Evolutionary conservation across 1,140 invertebrate species (phyloP), one percentile per base, ranked within the genome.

Genomic region (Vanessa atalanta): DNA sequence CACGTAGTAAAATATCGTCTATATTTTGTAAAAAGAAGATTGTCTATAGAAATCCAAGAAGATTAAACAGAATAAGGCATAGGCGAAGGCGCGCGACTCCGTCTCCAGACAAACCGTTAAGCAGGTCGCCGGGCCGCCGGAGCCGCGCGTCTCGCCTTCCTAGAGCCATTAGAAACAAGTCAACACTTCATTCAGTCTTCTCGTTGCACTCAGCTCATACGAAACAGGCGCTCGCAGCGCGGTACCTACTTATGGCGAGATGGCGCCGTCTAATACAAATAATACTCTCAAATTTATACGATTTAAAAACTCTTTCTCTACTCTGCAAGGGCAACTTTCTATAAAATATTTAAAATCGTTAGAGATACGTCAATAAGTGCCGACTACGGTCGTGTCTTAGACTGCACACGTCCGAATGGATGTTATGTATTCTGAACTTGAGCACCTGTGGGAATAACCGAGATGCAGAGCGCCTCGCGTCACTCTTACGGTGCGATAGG

Each of bases 161-260:
- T 20, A 0, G 0, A 20, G 37, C 31, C 55, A 23, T 47, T 26
- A 37, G 50, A 15, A 74, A 79, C 68, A 82, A 82, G 81, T 83
- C 77, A 80, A 88, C 81, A 83, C 79, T 82, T 85, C 88, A 87
- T 86, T 90, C 88, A 89, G 88, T 90, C 88, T 90, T 90, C 86
- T 90, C 86, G 86, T 90, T 88, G 75, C 87, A 85, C 86, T 80
- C 88, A 84, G 88, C 88, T 85, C 84, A 82, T 83, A 50, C 68
- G 66, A 61, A 64, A 74, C 60, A 23, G 57, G 51, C 53, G 53
- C 53, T 57, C 14, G 53, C 53, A 26, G 53, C 16, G 53, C 53
- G 11, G 31, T 3, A 15, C 57, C 7, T n/a, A 26, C 26, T 15
- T 1, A 5, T 9, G 37, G 37, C 37, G 53, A 16, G 15, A 12